phyloP scores from a whole-genome alignment of 2,888 invertebrate species.

The Agapostemon virescens region DNA sequence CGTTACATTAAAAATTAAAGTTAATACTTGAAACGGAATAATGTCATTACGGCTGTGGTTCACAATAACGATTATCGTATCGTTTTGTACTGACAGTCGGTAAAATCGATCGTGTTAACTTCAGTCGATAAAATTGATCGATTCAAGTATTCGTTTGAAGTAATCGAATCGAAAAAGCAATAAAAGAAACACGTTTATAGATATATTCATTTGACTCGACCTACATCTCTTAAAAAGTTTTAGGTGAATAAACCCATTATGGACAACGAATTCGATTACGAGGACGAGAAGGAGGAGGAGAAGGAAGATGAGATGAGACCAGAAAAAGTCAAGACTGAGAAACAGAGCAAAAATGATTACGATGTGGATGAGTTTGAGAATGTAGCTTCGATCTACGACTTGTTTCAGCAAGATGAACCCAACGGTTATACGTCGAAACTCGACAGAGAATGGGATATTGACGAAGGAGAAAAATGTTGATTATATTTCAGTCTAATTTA shows the following conservation, averaged over 20 bases:
- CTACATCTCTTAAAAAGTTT: background rate
- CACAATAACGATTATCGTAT: background rate
- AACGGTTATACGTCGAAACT: conserved; percentile 7
- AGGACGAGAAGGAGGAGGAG: background rate
- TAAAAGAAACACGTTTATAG: conserved; percentile 5
- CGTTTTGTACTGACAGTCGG: background rate
- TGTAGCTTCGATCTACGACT: conserved; percentile 1
- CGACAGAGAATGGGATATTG: conserved; percentile 15
- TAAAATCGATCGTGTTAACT: background rate
- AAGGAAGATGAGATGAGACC: background rate
- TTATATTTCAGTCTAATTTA: background rate
- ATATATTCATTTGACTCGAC: background rate
- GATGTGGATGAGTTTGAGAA: background rate
- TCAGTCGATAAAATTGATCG: conserved; percentile 6
- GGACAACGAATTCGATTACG: background rate
- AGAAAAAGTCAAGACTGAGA: background rate
- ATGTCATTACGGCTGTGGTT: too few species aligned
- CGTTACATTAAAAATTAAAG: background rate
- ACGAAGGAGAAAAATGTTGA: conserved; percentile 10
- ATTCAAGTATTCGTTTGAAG: background rate
- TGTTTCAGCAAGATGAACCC: background rate
- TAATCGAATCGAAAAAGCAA: background rate
- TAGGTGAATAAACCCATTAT: conserved; percentile 13
- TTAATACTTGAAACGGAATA: too few species aligned
- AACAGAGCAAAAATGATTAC: background rate